Conservation (phyloP, 2,113 vertebrate genomes). For the Stercorarius parasiticus region DNA sequence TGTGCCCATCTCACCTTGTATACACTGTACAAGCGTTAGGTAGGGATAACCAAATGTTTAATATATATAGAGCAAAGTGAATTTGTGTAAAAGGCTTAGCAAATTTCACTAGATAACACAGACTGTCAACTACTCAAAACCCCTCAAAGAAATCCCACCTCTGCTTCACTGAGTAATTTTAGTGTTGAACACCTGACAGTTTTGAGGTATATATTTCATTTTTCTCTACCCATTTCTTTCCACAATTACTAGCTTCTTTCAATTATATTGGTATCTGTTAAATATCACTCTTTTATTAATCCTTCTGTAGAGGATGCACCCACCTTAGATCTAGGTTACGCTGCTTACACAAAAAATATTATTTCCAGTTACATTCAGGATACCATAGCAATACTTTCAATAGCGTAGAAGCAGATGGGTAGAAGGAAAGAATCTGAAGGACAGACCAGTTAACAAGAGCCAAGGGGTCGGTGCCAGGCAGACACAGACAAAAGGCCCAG, state of each 20-base stretch:
- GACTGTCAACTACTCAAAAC: not conserved
- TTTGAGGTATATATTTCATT: not conserved
- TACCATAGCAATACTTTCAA: not conserved
- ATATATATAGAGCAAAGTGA: not conserved
- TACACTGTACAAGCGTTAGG: not conserved
- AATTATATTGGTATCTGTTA: not conserved
- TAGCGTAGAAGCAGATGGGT: not conserved
- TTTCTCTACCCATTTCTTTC: not conserved
- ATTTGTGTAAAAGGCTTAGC: not conserved
- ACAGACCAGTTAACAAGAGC: not conserved
- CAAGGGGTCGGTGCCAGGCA: not conserved
- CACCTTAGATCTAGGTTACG: not conserved
- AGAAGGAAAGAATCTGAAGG: not conserved
- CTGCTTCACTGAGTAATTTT: not conserved
- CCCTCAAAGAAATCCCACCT: not conserved
- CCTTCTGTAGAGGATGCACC: not conserved
- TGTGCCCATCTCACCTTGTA: not conserved
- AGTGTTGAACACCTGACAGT: not conserved
- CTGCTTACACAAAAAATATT: not conserved
- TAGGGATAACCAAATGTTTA: not conserved
- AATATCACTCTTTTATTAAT: not conserved
- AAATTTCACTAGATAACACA: not conserved
- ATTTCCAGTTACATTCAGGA: not conserved
- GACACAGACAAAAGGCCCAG: not conserved
- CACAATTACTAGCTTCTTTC: not conserved